phyloP scores from a whole-genome alignment of 2,797 vertebrate species.

The Myripristis murdjan region DNA sequence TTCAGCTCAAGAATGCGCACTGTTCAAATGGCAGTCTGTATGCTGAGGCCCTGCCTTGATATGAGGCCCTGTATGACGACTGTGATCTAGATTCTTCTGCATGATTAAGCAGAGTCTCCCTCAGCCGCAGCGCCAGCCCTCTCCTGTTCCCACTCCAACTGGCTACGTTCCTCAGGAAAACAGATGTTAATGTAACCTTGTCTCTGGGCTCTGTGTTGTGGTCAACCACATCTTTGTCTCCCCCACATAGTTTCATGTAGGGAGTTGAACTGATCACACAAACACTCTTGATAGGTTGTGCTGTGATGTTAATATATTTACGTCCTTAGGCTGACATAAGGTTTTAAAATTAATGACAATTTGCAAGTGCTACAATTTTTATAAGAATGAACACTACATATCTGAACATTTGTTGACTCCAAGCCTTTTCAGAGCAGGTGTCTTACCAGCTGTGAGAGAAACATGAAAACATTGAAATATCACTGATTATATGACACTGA shows the following conservation, averaged over 20 bases:
- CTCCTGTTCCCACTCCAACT: slow-evolving; percentile 15
- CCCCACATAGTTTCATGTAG: background rate
- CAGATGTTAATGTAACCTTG: slow-evolving; percentile 75
- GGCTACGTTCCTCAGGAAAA: slow-evolving; percentile 16
- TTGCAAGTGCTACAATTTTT: background rate
- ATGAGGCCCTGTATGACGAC: slow-evolving; percentile 49
- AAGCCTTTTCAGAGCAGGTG: too few relatives aligned
- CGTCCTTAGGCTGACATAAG: too few relatives aligned
- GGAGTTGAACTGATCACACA: background rate
- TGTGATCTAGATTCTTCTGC: slow-evolving; percentile 68
- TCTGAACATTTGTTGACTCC: background rate
- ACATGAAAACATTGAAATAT: too few relatives aligned
- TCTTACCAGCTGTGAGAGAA: too few relatives aligned
- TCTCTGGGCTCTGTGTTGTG: slow-evolving; percentile 42
- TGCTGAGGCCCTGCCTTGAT: slow-evolving; percentile 51
- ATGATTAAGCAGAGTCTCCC: slow-evolving; percentile 57
- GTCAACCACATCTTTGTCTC: slow-evolving; percentile 65
- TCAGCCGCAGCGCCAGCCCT: background rate
- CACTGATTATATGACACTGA: too few relatives aligned
- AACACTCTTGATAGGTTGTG: background rate
- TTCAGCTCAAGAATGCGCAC: slow-evolving; percentile 74
- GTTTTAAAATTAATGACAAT: too few relatives aligned
- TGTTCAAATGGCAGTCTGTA: slow-evolving; percentile 76
- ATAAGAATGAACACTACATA: background rate
- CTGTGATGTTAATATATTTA: background rate